These are phyloP conservation scores for Dyspetes luteomarginatus DNA, from an alignment of 2,888 invertebrate species.

Conservation along the genomic window DNA sequence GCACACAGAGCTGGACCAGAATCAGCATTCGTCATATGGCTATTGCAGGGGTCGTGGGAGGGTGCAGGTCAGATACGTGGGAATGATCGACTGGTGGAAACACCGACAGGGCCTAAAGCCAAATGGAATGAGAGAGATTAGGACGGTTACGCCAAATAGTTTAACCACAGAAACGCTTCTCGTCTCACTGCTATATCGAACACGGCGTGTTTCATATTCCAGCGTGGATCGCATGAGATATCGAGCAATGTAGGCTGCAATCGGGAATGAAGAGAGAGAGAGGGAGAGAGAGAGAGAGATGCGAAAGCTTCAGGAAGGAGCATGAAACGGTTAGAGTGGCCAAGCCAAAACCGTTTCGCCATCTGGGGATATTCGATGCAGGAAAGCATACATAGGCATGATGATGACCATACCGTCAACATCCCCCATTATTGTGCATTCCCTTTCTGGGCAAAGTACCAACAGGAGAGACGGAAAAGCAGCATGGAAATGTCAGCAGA, in stretches of 20 bases:
- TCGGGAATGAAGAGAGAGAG: not conserved
- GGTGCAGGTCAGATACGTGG: not conserved
- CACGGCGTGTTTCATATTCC: slow-evolving; percentile 44
- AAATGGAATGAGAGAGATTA: slow-evolving; percentile 21
- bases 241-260: slow-evolving; percentile 25
- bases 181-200: not conserved
- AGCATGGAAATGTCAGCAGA: too few relatives aligned
- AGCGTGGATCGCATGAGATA: slow-evolving; percentile 51
- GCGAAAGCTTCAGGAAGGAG: slow-evolving; percentile 7
- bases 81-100: slow-evolving; percentile 8
- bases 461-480: too few relatives aligned
- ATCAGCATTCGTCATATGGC: slow-evolving; percentile 13
- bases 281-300: not conserved
- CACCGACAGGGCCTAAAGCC: not conserved
- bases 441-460: not conserved
- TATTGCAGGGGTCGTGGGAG: slow-evolving; percentile 11
- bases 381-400: not conserved
- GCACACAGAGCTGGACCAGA: not conserved
- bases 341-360: not conserved
- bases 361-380: slow-evolving; percentile 13
- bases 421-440: not conserved
- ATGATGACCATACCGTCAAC: slow-evolving; percentile 20
- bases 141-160: slow-evolving; percentile 51
- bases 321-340: not conserved
- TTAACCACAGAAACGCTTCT: slow-evolving; percentile 2